Percentiles rank a stretch among this genome's conserved stretches.
Conservation (phyloP, 2,888 invertebrate genomes). For the Tenodera sinensis region DNA sequence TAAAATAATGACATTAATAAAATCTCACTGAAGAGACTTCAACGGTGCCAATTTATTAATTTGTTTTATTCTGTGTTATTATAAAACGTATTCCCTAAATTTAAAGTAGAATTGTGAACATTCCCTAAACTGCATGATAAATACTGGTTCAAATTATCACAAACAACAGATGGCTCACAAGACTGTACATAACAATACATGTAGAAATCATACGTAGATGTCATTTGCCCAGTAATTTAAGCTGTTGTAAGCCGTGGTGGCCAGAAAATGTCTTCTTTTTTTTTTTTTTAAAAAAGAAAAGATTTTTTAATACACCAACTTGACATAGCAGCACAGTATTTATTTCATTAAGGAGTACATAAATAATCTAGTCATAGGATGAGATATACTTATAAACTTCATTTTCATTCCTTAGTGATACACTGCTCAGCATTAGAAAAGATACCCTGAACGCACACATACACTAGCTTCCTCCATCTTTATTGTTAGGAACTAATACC, state of each 20-base stretch:
- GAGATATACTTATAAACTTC: not conserved
- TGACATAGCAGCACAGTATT: not conserved
- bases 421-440: not conserved
- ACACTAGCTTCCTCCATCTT: not conserved
- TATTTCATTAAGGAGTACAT: not conserved
- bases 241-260: not conserved
- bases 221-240: not conserved
- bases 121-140: not conserved
- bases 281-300: no score
- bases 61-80: not conserved
- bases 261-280: not conserved
- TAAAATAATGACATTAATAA: not conserved
- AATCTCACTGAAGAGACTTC: not conserved
- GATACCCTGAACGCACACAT: not conserved
- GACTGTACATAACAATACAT: not conserved
- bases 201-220: not conserved
- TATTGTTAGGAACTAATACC: no score
- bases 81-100: not conserved
- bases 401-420: not conserved
- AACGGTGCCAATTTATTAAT: not conserved
- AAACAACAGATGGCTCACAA: not conserved
- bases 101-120: not conserved
- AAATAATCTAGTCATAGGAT: not conserved
- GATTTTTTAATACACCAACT: not conserved
- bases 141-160: not conserved